These are phyloP conservation scores for Otolemur garnettii DNA, from an alignment of 2,113 vertebrate genomes.

Conservation along the genomic window DNA sequence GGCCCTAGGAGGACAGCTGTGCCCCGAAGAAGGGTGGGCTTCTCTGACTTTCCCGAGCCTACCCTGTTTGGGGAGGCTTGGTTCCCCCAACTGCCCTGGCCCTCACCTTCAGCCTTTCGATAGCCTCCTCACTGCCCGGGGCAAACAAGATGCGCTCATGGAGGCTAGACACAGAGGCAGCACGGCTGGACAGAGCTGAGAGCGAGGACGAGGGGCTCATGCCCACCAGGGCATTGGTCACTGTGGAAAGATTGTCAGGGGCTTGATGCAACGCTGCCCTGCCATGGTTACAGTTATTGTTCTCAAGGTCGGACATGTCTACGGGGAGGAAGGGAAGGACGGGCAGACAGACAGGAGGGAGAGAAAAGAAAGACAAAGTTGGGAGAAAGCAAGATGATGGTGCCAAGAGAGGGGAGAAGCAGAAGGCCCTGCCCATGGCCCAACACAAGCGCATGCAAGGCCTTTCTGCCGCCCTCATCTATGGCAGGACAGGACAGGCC, in stretches of 20 bases:
- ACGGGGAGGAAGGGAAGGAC: constrained; percentile 80
- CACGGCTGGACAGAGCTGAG: constrained; percentile 95
- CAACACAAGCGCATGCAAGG: constrained; percentile 38
- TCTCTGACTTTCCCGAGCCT: not conserved
- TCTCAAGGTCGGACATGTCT: constrained; percentile 93
- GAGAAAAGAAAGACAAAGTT: constrained; percentile 85
- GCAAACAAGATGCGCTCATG: constrained; percentile 98
- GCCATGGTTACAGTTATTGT: constrained; percentile 91
- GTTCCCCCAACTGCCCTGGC: rapidly evolving
- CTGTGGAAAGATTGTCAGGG: constrained; percentile 97
- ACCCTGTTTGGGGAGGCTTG: not conserved
- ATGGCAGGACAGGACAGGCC: not conserved
- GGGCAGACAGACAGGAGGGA: constrained; percentile 80
- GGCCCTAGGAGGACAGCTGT: no score
- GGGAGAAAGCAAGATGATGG: constrained; percentile 77
- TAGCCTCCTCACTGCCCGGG: constrained; percentile 97
- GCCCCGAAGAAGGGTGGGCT: no score
- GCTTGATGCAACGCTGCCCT: constrained; percentile 90
- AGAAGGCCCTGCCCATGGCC: constrained; percentile 19
- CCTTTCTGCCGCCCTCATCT: not conserved
- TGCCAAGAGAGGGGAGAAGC: constrained; percentile 80
- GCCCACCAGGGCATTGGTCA: constrained; percentile 97
- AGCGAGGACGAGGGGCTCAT: constrained; percentile 98
- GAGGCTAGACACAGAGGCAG: constrained; percentile 95
- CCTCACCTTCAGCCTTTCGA: constrained; percentile 97